phyloP scores from a whole-genome alignment of 2,888 invertebrate genomes.

The Caenorhabditis sp. region DNA sequence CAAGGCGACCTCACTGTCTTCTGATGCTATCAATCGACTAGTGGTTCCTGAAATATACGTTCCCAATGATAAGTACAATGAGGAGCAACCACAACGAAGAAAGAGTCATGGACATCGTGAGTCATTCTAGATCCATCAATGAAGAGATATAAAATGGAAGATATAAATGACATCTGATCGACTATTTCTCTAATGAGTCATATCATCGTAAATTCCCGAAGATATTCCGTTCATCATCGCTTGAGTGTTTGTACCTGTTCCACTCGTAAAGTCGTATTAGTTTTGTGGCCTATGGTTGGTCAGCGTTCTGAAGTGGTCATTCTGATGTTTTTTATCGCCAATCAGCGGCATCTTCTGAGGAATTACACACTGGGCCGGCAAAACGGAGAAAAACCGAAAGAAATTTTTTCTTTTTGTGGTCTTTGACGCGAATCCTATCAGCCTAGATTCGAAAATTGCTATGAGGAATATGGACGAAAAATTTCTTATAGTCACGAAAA shows the following conservation, averaged over 20 bases:
- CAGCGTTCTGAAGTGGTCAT: conserved; percentile 32
- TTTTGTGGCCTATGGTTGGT: conserved; percentile 8
- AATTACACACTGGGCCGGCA: conserved; percentile 35
- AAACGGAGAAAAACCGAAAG: not conserved
- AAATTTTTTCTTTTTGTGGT: conserved; percentile 32
- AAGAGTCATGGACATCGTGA: conserved; percentile 49
- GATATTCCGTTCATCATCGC: conserved; percentile 2
- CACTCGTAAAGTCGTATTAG: conserved; percentile 22
- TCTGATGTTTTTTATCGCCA: conserved; percentile 43
- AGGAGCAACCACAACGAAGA: conserved; percentile 34
- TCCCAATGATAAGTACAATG: conserved; percentile 60
- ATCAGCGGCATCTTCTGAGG: conserved; percentile 54
- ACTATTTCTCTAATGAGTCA: conserved; percentile 8
- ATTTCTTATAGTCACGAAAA: too few relatives aligned
- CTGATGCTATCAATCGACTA: conserved; percentile 25
- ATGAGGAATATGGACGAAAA: too few relatives aligned
- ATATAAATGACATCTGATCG: not conserved
- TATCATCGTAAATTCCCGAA: conserved; percentile 1
- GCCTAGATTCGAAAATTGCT: too few relatives aligned
- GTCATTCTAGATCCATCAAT: conserved; percentile 1
- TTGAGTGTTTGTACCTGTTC: conserved; percentile 9
- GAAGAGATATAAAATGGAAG: not conserved
- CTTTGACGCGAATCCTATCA: too few relatives aligned
- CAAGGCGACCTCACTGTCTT: conserved; percentile 38
- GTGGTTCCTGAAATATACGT: conserved; percentile 50